Percentiles rank a stretch among this genome's conserved stretches.
Conservation (phyloP, 2,113 vertebrate species). For the Apodemus sylvaticus region DNA sequence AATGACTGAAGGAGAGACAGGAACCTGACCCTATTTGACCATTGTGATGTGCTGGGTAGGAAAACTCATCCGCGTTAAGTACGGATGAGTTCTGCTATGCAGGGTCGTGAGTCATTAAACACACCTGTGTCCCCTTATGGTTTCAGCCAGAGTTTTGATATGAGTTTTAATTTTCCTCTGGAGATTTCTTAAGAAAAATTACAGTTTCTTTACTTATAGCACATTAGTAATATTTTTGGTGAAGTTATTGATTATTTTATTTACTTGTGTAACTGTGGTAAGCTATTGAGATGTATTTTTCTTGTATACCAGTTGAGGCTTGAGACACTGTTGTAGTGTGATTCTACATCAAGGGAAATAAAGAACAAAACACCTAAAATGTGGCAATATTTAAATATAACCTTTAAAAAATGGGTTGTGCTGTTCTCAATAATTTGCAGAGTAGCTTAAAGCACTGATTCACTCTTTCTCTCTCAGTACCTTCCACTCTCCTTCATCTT, state of each 20-base stretch:
- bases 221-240: slow-evolving; percentile 8
- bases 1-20: too few relatives aligned
- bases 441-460: background rate
- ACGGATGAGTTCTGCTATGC: background rate
- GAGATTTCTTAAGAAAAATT: background rate
- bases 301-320: background rate
- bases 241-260: background rate
- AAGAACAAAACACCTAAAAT: background rate
- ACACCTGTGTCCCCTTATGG: background rate
- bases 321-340: background rate
- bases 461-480: background rate
- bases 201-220: background rate
- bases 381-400: background rate
- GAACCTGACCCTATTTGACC: background rate
- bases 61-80: rapidly evolving
- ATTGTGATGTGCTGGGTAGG: background rate
- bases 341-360: background rate
- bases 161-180: background rate
- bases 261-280: background rate
- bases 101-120: background rate
- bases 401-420: background rate
- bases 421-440: background rate
- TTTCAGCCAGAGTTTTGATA: background rate
- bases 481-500: background rate
- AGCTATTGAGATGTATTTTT: background rate